Evolutionary conservation across 2,113 vertebrate species (phyloP).

Genomic region (Alouatta palliata): DNA sequence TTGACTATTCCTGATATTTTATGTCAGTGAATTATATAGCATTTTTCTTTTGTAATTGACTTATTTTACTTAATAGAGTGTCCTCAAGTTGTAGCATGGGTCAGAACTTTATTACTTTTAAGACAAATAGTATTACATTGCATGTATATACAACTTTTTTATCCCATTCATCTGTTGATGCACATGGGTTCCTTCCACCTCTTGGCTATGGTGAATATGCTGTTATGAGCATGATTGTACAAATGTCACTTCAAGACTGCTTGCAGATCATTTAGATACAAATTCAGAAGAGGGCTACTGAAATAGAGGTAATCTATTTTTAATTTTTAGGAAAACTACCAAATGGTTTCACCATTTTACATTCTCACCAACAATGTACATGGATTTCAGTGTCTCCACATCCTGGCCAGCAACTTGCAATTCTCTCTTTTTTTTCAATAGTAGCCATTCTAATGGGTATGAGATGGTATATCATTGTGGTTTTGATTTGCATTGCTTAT

Average conservation of each 20-base stretch:
- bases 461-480: background rate
- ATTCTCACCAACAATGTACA: background rate
- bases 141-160: background rate
- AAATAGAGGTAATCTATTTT: background rate
- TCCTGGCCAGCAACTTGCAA: background rate
- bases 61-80: background rate
- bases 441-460: background rate
- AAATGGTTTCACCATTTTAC: background rate
- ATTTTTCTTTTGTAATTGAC: background rate
- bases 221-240: background rate
- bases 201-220: background rate
- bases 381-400: background rate
- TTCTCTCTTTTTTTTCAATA: background rate
- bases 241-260: background rate
- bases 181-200: background rate
- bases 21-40: background rate
- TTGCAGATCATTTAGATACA: background rate
- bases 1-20: background rate
- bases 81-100: background rate
- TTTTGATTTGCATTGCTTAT: background rate
- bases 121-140: background rate
- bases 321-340: background rate
- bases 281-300: background rate
- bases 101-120: background rate
- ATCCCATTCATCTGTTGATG: background rate